phyloP scores from a whole-genome alignment of 2,888 invertebrate species.

The Amblyteles armatorius region DNA sequence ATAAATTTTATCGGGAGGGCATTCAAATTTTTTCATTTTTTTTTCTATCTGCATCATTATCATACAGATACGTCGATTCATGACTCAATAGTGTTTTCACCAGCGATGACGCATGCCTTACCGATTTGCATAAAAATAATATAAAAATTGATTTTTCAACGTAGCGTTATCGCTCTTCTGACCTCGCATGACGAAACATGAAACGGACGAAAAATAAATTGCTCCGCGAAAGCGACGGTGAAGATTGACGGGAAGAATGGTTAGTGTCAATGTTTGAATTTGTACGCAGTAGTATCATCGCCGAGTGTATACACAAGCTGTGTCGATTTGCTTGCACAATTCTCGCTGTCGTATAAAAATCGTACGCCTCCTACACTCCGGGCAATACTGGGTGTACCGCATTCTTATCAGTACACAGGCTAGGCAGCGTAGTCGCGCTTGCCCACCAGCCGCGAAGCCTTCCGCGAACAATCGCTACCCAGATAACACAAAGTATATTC shows the following conservation, averaged over 20 bases:
- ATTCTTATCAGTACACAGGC: conserved; percentile 61
- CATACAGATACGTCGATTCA: not conserved
- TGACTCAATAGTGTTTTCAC: not conserved
- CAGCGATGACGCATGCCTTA: not conserved
- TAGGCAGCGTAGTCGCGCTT: conserved; percentile 56
- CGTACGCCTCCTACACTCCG: conserved; percentile 34
- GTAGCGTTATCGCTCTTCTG: not conserved
- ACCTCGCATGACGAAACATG: not conserved
- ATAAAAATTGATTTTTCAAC: not conserved
- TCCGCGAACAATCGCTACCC: conserved; percentile 48
- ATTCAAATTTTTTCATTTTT: not conserved
- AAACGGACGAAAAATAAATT: not conserved
- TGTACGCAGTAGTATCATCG: not conserved
- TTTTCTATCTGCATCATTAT: not conserved
- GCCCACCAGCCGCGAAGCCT: conserved; percentile 30
- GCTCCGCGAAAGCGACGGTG: not conserved
- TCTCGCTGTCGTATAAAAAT: conserved; percentile 6
- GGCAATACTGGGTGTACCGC: conserved; percentile 31
- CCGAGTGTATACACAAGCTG: not conserved
- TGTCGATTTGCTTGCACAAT: conserved; percentile 11
- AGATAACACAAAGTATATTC: conserved; percentile 41
- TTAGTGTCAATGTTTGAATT: conserved; percentile 24
- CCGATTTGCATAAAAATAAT: not conserved
- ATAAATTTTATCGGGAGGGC: not conserved
- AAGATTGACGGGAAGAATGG: not conserved